Conservation (phyloP, 2,113 vertebrate genomes). For the Myocastor coypus region DNA sequence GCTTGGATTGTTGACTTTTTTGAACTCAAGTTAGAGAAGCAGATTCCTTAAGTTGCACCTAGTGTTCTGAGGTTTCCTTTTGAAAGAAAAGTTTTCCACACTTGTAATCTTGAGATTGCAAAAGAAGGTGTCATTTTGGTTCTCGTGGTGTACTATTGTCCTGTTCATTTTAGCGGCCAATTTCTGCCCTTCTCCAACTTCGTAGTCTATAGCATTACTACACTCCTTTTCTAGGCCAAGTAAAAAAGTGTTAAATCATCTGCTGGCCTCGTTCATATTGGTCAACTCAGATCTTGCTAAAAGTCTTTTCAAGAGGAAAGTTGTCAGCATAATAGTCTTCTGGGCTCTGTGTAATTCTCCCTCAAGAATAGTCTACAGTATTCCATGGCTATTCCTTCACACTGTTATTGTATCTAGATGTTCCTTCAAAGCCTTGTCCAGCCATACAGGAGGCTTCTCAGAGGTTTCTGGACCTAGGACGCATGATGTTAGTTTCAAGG, state of each 20-base stretch:
- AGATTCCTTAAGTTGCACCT: too few relatives aligned
- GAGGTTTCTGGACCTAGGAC: not conserved
- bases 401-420: not conserved
- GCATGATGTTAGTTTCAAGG: not conserved
- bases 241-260: not conserved
- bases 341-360: not conserved
- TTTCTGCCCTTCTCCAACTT: not conserved
- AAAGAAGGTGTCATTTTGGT: not conserved
- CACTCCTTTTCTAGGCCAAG: not conserved
- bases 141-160: not conserved
- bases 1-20: not conserved
- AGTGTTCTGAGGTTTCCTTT: too few relatives aligned
- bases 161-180: not conserved
- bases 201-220: not conserved
- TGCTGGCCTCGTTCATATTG: not conserved
- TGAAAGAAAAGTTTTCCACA: too few relatives aligned
- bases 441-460: not conserved
- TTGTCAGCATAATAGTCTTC: not conserved
- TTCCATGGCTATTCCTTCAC: not conserved
- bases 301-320: not conserved
- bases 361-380: not conserved
- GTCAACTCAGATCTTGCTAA: not conserved
- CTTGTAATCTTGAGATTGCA: too few relatives aligned
- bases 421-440: not conserved
- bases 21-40: too few relatives aligned